Evolutionary conservation across 2,113 vertebrate species (phyloP).

Genomic region (Stercorarius parasiticus): DNA sequence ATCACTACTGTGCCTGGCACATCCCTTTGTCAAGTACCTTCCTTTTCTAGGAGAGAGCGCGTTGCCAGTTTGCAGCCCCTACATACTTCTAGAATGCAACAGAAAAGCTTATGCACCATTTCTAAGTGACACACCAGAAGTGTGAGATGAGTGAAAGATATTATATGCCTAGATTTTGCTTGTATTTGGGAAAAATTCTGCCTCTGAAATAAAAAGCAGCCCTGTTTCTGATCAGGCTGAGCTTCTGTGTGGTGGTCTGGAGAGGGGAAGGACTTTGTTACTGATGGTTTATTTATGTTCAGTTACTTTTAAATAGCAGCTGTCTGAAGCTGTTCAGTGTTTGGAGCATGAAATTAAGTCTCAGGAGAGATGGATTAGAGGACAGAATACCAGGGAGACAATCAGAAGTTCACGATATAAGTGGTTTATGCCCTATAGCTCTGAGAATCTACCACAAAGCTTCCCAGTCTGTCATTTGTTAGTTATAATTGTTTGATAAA

Average conservation of each 20-base stretch:
- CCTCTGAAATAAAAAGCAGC: not conserved
- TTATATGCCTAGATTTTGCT: not conserved
- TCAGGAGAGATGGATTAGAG: conserved; percentile 49
- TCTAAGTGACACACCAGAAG: not conserved
- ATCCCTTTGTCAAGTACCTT: not conserved
- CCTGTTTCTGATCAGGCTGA: not conserved
- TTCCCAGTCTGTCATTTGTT: not conserved
- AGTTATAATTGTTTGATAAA: not conserved
- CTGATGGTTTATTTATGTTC: conserved; percentile 31
- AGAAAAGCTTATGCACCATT: not conserved
- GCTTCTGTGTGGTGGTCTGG: not conserved
- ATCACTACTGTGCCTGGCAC: rapidly evolving
- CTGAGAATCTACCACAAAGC: not conserved
- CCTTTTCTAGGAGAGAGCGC: not conserved
- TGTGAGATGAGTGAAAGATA: rapidly evolving
- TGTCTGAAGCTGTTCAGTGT: conserved; percentile 31
- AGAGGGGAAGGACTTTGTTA: not conserved
- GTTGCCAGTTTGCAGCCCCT: not conserved
- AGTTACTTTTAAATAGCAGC: conserved; percentile 50
- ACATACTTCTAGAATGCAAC: not conserved
- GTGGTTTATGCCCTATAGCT: not conserved
- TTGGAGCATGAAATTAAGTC: conserved; percentile 48
- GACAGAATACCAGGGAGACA: conserved; percentile 1
- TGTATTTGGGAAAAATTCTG: not conserved
- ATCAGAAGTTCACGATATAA: not conserved